Evolutionary conservation across 2,797 vertebrate species (phyloP), one percentile per base, ranked within the genome.

Genomic region (Botia kubotai): DNA sequence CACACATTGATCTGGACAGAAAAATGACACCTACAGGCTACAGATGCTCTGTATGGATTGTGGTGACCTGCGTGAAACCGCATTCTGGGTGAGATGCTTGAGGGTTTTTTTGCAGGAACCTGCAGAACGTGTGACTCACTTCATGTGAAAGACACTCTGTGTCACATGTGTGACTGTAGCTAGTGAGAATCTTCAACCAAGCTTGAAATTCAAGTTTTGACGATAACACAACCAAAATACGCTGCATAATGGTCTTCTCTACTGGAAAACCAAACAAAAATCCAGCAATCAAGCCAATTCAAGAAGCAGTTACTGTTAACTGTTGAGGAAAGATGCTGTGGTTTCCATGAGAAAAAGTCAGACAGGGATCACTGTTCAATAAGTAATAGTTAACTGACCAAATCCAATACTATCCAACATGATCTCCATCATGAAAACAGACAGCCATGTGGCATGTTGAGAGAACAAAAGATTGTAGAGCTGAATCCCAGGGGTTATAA

Each of bases 21-120:
- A 39, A 60, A 55, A 79, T 53, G 58, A 65, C 68, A 79, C 75
- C 75, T 77, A 77, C 36, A 70, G 76, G 76, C 66, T 33, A 70
- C 55, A 70, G 16, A 72, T 72, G 46, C n/a, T 65, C 57, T 65
- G 46, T 16, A 53, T 39, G 29, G 69, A 63, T 58, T 72, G 58
- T 13, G 77, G 69, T 63, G 46, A 65, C 46, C 69, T 62, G 57
- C 53, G 67, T 79, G 57, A 79, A 71, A 79, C 43, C 55, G 50
- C 68, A 63, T 71, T 71, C n/a, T 62, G 67, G 19, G 66, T 52
- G n/a, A 63, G 43, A 57, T 6, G 4, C 26, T 50, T 79, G 26
- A 79, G 57, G 23, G 57, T 63, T 79, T 72, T 39, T 71, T 26
- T 62, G 43, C 33, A 19, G 29, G 39, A 52, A 78, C 43, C 52